These are phyloP conservation scores for Noctilio leporinus DNA, from an alignment of 2,113 vertebrate genomes.

Conservation along the genomic window DNA sequence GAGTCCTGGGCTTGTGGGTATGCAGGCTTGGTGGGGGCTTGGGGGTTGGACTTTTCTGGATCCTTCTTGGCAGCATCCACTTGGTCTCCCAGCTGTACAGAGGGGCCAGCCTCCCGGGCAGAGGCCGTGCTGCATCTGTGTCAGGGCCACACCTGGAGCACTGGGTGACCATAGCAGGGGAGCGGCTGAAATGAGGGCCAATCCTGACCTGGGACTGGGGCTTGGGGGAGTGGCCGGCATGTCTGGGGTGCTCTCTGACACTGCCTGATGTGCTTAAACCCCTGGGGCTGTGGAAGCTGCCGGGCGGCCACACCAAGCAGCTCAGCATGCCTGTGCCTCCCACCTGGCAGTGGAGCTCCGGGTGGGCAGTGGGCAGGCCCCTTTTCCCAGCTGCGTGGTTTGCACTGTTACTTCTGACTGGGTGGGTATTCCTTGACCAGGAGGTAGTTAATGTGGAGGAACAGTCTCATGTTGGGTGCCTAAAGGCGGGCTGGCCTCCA, in stretches of 20 bases:
- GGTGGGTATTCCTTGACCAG: neutral
- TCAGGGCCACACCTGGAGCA: neutral
- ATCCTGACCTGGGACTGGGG: neutral
- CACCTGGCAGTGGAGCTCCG: neutral
- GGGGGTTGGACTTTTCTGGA: neutral
- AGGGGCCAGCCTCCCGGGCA: neutral
- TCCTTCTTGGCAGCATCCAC: neutral
- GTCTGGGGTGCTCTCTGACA: neutral
- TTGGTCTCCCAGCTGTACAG: neutral
- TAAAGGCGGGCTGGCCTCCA: neutral
- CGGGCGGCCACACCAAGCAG: neutral
- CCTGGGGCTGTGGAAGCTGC: neutral
- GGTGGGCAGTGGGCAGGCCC: rapidly evolving
- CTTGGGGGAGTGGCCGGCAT: neutral
- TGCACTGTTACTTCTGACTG: neutral
- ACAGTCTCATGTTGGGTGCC: neutral
- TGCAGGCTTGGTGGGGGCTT: neutral
- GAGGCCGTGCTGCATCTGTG: neutral
- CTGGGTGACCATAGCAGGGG: neutral
- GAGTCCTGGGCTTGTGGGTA: neutral
- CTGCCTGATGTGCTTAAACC: neutral
- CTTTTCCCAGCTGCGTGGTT: neutral
- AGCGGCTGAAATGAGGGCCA: neutral
- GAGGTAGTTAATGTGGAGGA: neutral
- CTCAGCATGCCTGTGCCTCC: neutral